Percentiles rank a stretch among this genome's conserved stretches.
Evolutionary conservation across 2,888 invertebrate genomes (phyloP).

Genomic region (Eupeodes latifasciatus): DNA sequence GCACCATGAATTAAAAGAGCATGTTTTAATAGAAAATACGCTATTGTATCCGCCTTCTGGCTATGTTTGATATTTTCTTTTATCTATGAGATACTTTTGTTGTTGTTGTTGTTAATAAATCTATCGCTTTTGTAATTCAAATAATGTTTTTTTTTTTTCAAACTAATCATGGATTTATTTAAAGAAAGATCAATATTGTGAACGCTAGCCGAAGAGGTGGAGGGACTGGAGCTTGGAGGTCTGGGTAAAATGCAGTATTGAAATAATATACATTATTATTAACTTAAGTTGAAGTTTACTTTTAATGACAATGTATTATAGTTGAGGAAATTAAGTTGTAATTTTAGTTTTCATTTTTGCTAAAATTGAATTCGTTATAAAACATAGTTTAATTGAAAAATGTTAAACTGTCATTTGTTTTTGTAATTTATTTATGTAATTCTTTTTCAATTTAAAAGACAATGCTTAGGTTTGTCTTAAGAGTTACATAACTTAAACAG

Average conservation of each 20-base stretch:
- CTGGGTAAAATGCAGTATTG: neutral
- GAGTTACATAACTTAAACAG: too few species aligned
- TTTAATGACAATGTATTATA: neutral
- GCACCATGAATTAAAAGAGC: conserved; percentile 45
- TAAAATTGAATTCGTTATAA: too few species aligned
- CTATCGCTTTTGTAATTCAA: conserved; percentile 54
- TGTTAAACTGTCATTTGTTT: too few species aligned
- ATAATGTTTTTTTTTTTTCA: conserved; percentile 46
- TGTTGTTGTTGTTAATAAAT: neutral
- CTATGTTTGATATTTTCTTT: conserved; percentile 52
- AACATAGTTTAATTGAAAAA: too few species aligned
- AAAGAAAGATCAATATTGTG: conserved; percentile 62
- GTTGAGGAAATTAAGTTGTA: neutral
- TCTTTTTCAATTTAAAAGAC: too few species aligned
- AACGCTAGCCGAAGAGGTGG: conserved; percentile 10
- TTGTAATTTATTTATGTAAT: too few species aligned
- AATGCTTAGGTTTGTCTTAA: too few species aligned
- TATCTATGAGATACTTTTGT: conserved; percentile 47
- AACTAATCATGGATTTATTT: conserved; percentile 53
- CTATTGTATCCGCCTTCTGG: conserved; percentile 48
- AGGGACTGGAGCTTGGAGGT: too few species aligned
- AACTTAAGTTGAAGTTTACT: conserved; percentile 17
- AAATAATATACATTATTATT: neutral
- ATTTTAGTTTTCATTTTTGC: too few species aligned
- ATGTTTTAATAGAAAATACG: conserved; percentile 49